phyloP scores from a whole-genome alignment of 2,888 invertebrate genomes.

The Pristionchus japonicus region DNA sequence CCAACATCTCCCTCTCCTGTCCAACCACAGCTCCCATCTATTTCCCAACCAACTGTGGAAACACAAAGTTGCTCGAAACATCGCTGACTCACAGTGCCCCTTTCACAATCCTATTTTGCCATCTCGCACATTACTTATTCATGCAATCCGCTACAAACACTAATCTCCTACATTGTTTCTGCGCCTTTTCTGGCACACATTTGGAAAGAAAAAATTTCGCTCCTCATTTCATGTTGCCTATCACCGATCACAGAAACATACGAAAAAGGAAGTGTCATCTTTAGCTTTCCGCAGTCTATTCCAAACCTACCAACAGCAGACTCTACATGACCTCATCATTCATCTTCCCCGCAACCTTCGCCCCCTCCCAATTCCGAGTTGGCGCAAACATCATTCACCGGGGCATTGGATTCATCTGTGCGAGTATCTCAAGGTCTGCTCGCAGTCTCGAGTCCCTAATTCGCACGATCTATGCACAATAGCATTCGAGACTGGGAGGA shows the following conservation, averaged over 20 bases:
- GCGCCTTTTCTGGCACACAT: not conserved
- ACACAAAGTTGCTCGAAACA: not conserved
- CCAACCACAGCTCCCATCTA: not conserved
- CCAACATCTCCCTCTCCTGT: not conserved
- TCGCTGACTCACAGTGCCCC: not conserved
- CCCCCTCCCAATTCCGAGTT: not conserved
- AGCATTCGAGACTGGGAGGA: not conserved
- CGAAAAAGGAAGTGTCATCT: no score
- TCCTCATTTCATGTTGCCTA: no score
- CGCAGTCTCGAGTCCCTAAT: not conserved
- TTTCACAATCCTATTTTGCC: conserved; percentile 24
- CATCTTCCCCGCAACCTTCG: conserved; percentile 12
- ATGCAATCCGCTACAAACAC: not conserved
- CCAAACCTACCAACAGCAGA: not conserved
- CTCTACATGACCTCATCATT: not conserved
- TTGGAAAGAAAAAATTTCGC: no score
- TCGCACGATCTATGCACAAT: not conserved
- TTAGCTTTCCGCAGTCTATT: no score
- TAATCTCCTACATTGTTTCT: conserved; percentile 12
- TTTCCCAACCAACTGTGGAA: not conserved
- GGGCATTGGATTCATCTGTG: not conserved
- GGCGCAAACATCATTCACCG: not conserved
- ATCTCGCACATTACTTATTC: not conserved
- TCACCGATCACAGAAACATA: no score
- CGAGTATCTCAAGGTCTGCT: not conserved